These are phyloP conservation scores for Pygocentrus nattereri DNA, from an alignment of 2,797 vertebrate species.

Conservation along the genomic window DNA sequence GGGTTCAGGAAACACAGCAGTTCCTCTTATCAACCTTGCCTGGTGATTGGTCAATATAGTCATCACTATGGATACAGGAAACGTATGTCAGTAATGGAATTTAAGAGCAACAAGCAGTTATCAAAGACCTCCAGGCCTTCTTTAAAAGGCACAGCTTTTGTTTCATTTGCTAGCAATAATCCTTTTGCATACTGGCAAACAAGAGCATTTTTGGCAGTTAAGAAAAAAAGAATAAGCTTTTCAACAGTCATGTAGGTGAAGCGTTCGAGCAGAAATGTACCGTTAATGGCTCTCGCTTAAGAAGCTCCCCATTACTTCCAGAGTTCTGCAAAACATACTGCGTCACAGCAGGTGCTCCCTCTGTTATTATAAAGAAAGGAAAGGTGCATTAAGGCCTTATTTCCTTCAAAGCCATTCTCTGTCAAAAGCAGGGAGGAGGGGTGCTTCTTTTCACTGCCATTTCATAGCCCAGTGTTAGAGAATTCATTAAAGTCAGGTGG, in stretches of 20 bases:
- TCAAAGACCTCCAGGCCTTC: not conserved
- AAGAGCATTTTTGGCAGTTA: not conserved
- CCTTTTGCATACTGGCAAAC: not conserved
- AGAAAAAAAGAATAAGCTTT: constrained; percentile 18
- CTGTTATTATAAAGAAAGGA: constrained; percentile 15
- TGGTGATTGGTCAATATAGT: constrained; percentile 71
- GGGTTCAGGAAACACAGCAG: constrained; percentile 73
- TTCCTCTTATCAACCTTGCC: constrained; percentile 65
- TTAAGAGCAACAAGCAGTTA: constrained; percentile 18
- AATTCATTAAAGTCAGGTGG: not conserved
- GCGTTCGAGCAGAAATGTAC: constrained; percentile 11
- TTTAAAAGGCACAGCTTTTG: not conserved
- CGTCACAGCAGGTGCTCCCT: constrained; percentile 12
- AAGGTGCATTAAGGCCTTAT: constrained; percentile 13
- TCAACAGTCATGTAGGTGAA: not conserved
- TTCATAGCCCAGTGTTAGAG: not conserved
- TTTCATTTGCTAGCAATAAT: not conserved
- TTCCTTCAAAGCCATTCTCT: constrained; percentile 5
- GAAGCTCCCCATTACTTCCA: constrained; percentile 19
- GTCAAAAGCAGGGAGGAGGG: constrained; percentile 5
- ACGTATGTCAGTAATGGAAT: constrained; percentile 65
- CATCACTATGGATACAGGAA: constrained; percentile 81
- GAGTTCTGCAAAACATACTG: not conserved
- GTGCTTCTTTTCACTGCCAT: not conserved
- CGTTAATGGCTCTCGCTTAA: constrained; percentile 24